Evolutionary conservation across 2,113 vertebrate species (phyloP), one percentile per base, ranked within the genome.

Genomic region (Hypocryptadius cinnamomeus): DNA sequence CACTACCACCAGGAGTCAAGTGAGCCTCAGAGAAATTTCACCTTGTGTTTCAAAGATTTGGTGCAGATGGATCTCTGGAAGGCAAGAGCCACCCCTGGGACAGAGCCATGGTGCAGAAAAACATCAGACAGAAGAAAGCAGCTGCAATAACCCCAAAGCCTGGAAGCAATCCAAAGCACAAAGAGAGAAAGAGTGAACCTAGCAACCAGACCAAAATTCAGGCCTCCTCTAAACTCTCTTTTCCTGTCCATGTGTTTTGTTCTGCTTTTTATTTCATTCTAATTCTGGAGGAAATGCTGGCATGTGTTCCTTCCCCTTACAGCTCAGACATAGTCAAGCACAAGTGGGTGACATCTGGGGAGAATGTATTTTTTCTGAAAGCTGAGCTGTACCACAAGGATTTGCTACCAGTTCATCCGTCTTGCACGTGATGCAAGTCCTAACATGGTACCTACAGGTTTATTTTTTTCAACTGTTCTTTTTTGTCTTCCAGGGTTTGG

Each of bases 401-500:
- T 85, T 93, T 87, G 19, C 20, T 81, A 33, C n/a, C 35, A 27
- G 6, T 94, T 82, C 19, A 33, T 80, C 4, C 0, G 20, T 57
- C 25, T 87, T 87, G 63, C 63, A 56, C 19, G 7, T 60, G 56
- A 57, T 57, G 47, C 45, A 95, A 76, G 19, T 66, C 69, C 45
- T 83, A 64, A 86, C 17, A 15, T 2, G 3, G 5, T 50, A 74
- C 51, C 39, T 60, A 51, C 27, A 56, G 35, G 40, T 59, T 88
- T 84, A 33, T 82, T 44, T 86, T 85, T 94, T 83, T 54, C 59
- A 92, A 60, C 40, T 96, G 74, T 90, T 97, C 42, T 93, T 50
- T 97, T 97, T 95, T 95, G 61, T 89, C 85, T 97, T 97, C 45
- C 97, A 99, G 99, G 99, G 33, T 99, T 99, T 90, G 99, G 99